A percentile compares a stretch with the other conserved stretches of the same genome.
phyloP scores from a whole-genome alignment of 2,113 vertebrate species.

The Lota lota region DNA sequence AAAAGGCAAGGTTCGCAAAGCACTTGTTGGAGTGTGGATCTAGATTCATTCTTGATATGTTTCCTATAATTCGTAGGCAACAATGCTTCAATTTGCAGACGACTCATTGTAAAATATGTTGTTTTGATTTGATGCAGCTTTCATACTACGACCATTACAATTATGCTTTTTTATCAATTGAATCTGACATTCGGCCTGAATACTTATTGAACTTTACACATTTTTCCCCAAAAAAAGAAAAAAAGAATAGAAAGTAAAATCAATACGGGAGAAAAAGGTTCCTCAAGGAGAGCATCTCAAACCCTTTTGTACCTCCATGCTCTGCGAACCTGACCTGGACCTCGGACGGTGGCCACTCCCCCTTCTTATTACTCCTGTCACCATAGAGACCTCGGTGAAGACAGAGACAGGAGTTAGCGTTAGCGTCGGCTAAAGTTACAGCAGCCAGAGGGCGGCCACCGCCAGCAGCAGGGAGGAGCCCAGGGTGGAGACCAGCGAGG shows the following conservation, averaged over 20 bases:
- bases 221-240: background rate
- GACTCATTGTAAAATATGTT: constrained; percentile 6
- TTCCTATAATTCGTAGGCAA: background rate
- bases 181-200: background rate
- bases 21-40: constrained; percentile 48
- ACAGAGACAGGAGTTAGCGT: constrained; percentile 42
- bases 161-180: constrained; percentile 16
- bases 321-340: constrained; percentile 67
- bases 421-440: constrained; percentile 64
- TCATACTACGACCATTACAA: constrained; percentile 3
- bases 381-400: too few relatives aligned
- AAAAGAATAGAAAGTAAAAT: background rate
- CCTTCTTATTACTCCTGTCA: constrained; percentile 9
- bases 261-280: constrained; percentile 32
- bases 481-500: constrained; percentile 62
- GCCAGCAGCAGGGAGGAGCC: constrained; percentile 67
- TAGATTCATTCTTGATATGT: constrained; percentile 8
- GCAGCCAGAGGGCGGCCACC: constrained; percentile 65
- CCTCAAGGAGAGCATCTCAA: constrained; percentile 31
- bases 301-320: constrained; percentile 42
- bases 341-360: constrained; percentile 34
- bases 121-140: constrained; percentile 15
- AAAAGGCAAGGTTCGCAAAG: constrained; percentile 70
- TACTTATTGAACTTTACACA: background rate
- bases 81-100: constrained; percentile 4